Conservation (phyloP, 2,113 vertebrate species). For the Gymnogyps californianus region DNA sequence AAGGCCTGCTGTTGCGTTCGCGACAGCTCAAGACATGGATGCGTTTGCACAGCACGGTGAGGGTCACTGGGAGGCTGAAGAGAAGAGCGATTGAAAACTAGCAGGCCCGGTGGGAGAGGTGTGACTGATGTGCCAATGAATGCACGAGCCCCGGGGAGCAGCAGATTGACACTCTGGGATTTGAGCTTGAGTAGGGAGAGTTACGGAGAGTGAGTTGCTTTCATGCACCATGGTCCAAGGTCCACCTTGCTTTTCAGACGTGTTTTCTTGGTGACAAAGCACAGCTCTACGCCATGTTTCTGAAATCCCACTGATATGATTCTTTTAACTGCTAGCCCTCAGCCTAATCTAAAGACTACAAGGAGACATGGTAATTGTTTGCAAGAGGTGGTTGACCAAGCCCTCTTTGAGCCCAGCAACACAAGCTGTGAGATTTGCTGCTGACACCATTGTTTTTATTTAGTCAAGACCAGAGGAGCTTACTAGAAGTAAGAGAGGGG, state of each 20-base stretch:
- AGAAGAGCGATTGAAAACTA: neutral
- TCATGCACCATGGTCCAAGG: neutral
- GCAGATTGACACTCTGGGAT: neutral
- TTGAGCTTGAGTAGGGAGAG: neutral
- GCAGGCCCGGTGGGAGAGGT: neutral
- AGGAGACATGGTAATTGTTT: neutral
- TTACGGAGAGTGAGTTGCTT: neutral
- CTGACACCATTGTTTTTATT: neutral
- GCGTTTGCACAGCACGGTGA: neutral
- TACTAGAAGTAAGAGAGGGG: neutral
- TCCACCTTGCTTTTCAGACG: neutral
- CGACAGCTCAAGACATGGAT: neutral
- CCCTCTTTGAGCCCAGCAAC: neutral
- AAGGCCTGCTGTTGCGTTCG: neutral
- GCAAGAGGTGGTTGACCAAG: neutral
- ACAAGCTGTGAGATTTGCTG: neutral
- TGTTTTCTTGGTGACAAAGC: neutral
- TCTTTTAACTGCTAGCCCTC: neutral
- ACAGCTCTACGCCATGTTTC: neutral
- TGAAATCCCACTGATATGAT: neutral
- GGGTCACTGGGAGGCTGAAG: neutral
- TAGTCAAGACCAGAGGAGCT: neutral
- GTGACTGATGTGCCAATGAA: neutral
- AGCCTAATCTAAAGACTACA: neutral
- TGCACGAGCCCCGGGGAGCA: accelerated